Base-by-base conservation (phyloP, 2,888 invertebrate species). In the Tachina fera region DNA sequence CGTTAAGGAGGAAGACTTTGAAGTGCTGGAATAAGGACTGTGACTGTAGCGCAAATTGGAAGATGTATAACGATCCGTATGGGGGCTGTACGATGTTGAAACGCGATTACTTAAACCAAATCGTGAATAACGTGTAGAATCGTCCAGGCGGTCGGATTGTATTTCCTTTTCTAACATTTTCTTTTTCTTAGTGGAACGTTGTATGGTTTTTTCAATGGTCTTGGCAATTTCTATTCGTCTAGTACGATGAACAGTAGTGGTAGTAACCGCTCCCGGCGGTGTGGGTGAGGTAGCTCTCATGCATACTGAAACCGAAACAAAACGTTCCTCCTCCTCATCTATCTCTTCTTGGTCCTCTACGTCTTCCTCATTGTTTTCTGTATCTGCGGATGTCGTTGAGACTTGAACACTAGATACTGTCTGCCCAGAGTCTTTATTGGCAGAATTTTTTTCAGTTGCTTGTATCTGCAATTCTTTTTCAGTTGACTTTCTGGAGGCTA, bases 241-340 rank as follows among this genome's bases (percentile, higher is more conserved):
- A 39, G 94, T 94, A 87, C 96, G 93, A 63, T 90, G 91, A 9
- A 78, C 72, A 5, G 77, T 94, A 0, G 95, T 95, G 53, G 90
- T 94, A 1, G 95, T 95, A 45, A 90, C 89, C 2, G 88, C 70
- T 43, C 91, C 91, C 0, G 96, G 95, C 5, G 96, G 95, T 0
- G 96, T 96, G 0, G 97, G 97, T 19, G 97, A 97, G 0, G 97
- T 97, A 43, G 95, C 96, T 82, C 97, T 94, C 0, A 96, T 96
- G 4, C 96, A 94, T 71, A 97, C 95, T 6, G 94, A 94, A 4
- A 97, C 91, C 5, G 95, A 93, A 56, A 94, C 91, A 68, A 92
- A 91, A 41, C 87, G 83, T 9, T 87, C 89, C 16, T 87, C 77
- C 9, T 77, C 79, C 0, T 84, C 87, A 0, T 76, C 56, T 11